A percentile compares a stretch with the other conserved stretches of the same genome.
Conservation (phyloP, 2,888 invertebrate genomes). For the Stenurella melanura region DNA sequence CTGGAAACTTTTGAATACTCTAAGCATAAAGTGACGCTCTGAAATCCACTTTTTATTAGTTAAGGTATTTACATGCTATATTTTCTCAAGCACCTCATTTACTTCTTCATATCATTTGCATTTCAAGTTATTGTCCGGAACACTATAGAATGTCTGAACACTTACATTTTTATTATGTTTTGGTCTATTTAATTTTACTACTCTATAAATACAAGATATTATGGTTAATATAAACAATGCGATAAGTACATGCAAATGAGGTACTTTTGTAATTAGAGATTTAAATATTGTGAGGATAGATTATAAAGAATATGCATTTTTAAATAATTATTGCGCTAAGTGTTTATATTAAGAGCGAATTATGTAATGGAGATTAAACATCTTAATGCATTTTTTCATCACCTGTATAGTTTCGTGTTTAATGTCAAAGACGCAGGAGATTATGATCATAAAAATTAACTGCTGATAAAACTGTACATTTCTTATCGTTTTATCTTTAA, state of each 20-base stretch:
- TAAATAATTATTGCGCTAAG: neutral
- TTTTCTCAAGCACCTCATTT: slow-evolving; percentile 17
- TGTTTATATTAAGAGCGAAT: neutral
- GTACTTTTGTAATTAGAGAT: slow-evolving; percentile 40
- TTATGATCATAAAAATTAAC: neutral
- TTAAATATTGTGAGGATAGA: slow-evolving; percentile 39
- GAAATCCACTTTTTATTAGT: slow-evolving; percentile 38
- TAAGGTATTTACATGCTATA: slow-evolving; percentile 38
- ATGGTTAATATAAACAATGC: slow-evolving; percentile 26
- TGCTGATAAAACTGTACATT: neutral
- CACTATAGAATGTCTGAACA: slow-evolving; percentile 2
- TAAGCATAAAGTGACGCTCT: slow-evolving; percentile 9
- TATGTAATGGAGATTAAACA: neutral
- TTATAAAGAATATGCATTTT: slow-evolving; percentile 5
- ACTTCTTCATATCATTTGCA: slow-evolving; percentile 33
- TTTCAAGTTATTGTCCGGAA: slow-evolving; percentile 17
- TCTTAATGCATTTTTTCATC: neutral
- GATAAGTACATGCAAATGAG: slow-evolving; percentile 23
- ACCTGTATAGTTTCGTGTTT: neutral
- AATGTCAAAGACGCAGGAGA: neutral
- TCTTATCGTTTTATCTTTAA: no score
- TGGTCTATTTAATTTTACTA: slow-evolving; percentile 43
- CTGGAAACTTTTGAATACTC: slow-evolving; percentile 36
- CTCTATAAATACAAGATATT: slow-evolving; percentile 41
- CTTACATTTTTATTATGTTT: slow-evolving; percentile 40